Percentiles rank a stretch among this genome's conserved stretches.
These are phyloP conservation scores for Brienomyrus longianalis DNA, from an alignment of 2,113 vertebrate species.

Conservation along the genomic window DNA sequence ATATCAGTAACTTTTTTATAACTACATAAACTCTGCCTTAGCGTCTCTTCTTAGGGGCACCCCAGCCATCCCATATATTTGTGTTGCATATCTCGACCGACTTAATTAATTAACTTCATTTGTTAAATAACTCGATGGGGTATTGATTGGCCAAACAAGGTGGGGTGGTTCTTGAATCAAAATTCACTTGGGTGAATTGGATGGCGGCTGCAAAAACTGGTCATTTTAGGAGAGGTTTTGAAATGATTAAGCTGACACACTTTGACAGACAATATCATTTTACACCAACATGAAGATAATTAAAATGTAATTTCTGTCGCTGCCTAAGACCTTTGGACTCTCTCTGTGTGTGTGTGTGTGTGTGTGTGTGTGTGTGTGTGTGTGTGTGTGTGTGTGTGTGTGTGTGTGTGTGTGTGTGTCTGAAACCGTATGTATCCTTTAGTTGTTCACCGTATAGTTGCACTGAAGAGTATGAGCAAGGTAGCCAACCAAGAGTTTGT, in stretches of 20 bases:
- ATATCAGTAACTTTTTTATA: too few species aligned
- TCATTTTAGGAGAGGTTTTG: neutral
- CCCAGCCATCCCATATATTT: neutral
- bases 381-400: too few species aligned
- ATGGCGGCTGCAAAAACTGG: neutral
- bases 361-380: too few species aligned
- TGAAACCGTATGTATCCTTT: neutral
- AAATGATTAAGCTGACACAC: neutral
- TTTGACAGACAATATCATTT: neutral
- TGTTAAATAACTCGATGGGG: neutral
- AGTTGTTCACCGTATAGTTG: neutral
- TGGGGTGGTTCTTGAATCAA: neutral
- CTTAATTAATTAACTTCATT: neutral
- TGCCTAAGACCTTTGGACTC: neutral
- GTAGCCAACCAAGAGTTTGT: neutral
- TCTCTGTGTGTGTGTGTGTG: neutral
- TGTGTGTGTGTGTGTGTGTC: neutral
- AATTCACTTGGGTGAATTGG: neutral
- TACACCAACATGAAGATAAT: neutral
- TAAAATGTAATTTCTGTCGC: neutral
- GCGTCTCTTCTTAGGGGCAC: neutral
- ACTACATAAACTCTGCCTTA: neutral
- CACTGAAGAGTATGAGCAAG: neutral
- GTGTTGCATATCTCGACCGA: neutral
- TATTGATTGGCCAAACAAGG: neutral